Conservation (phyloP, 1,140 invertebrate genomes). For the Heliconius melpomene region DNA sequence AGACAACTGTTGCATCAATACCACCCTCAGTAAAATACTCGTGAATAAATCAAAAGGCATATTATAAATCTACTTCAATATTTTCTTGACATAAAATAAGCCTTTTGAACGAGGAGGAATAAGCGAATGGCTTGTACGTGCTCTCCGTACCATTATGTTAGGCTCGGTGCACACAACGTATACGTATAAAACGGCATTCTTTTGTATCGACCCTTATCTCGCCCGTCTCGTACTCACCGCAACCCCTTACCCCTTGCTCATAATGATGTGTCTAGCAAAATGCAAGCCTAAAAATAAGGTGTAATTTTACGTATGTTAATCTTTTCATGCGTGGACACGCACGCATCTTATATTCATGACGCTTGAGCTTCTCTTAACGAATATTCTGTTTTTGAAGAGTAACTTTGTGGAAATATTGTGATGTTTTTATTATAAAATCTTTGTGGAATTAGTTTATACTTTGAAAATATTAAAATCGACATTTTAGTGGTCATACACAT, state of each 20-base stretch:
- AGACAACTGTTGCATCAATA: constrained; percentile 36
- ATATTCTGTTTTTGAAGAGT: not conserved
- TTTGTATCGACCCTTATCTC: constrained; percentile 51
- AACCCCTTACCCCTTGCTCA: constrained; percentile 57
- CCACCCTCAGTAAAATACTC: constrained; percentile 27
- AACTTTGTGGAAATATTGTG: constrained; percentile 5
- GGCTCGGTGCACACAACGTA: constrained; percentile 48
- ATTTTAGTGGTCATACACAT: not conserved
- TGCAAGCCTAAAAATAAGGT: constrained; percentile 61
- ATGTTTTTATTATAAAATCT: not conserved
- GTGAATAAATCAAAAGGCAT: constrained; percentile 43
- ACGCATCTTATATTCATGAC: constrained; percentile 25
- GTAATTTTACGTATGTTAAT: constrained; percentile 51
- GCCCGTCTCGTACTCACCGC: constrained; percentile 53
- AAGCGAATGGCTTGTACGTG: constrained; percentile 53
- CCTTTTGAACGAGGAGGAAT: constrained; percentile 46
- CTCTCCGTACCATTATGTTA: constrained; percentile 44
- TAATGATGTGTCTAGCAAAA: constrained; percentile 77
- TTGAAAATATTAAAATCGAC: not conserved
- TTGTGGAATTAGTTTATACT: too few relatives aligned
- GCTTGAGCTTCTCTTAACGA: constrained; percentile 1
- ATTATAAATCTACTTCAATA: constrained; percentile 50
- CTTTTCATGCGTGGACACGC: constrained; percentile 40
- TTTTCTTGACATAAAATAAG: constrained; percentile 47
- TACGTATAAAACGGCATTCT: constrained; percentile 47